Conservation (phyloP, 1,140 invertebrate species). For the Sinonovacula constricta region DNA sequence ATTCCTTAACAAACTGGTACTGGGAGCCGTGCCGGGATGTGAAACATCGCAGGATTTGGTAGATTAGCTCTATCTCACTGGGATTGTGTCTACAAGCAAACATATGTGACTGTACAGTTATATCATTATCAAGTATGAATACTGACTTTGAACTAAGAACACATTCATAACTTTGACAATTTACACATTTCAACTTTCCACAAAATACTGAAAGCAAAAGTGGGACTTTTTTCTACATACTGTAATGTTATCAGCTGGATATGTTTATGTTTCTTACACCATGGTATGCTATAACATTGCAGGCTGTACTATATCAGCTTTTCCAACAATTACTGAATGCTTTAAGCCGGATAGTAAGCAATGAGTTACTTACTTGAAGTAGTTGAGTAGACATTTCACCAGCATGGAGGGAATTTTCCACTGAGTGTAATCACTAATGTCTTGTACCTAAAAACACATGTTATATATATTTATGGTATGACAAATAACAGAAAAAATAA, state of each 20-base stretch:
- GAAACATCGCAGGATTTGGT: slow-evolving; percentile 92
- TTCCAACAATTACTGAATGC: background rate
- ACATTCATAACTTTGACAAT: background rate
- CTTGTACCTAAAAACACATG: slow-evolving; percentile 51
- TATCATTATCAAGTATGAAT: background rate
- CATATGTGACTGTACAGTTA: background rate
- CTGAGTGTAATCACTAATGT: slow-evolving; percentile 84
- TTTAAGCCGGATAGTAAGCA: background rate
- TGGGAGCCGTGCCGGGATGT: slow-evolving; percentile 94
- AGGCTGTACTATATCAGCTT: background rate
- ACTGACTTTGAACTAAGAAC: background rate
- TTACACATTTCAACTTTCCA: background rate
- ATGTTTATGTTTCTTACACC: background rate
- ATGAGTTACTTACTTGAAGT: slow-evolving; percentile 84
- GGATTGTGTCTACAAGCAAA: slow-evolving; percentile 84
- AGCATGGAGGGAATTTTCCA: slow-evolving; percentile 94
- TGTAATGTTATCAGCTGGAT: background rate
- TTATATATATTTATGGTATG: background rate
- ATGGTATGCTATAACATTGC: background rate
- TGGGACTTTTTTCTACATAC: background rate
- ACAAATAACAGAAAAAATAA: background rate
- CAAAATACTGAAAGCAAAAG: background rate
- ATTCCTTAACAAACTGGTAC: slow-evolving; percentile 94
- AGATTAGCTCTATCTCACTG: slow-evolving; percentile 94
- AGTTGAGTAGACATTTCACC: slow-evolving; percentile 93